A percentile compares a stretch with the other conserved stretches of the same genome.
Evolutionary conservation across 1,140 invertebrate genomes (phyloP).

Genomic region (Solenopsis fugax): DNA sequence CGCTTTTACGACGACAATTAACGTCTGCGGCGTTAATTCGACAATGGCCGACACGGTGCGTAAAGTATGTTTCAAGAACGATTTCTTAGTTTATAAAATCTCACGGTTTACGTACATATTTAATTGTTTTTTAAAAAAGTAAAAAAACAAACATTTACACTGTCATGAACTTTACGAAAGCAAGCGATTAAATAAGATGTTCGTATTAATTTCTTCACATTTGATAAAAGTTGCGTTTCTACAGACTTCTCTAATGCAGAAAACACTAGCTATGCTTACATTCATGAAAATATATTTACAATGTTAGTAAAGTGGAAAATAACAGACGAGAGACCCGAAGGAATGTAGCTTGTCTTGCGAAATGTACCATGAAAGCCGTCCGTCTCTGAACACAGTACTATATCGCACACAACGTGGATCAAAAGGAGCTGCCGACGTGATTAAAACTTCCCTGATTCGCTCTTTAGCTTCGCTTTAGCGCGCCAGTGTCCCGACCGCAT

Average conservation of each 20-base stretch:
- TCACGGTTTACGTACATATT: neutral
- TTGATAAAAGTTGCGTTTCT: neutral
- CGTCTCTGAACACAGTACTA: neutral
- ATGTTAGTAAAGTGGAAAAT: neutral
- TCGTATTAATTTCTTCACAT: neutral
- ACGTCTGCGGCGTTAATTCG: slow-evolving; percentile 58
- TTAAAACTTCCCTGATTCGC: slow-evolving; percentile 49
- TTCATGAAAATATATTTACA: slow-evolving; percentile 9
- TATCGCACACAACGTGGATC: neutral
- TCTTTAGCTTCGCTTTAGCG: slow-evolving; percentile 44
- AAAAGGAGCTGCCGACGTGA: slow-evolving; percentile 39
- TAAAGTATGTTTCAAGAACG: neutral
- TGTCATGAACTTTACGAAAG: neutral
- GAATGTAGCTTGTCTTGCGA: slow-evolving; percentile 22
- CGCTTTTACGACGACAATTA: slow-evolving; percentile 60
- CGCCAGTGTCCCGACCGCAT: slow-evolving; percentile 1
- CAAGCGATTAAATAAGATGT: neutral
- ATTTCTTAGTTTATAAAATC: neutral
- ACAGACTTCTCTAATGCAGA: neutral
- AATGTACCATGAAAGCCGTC: neutral
- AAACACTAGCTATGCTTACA: neutral
- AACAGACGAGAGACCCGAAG: neutral
- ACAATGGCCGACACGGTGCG: neutral
- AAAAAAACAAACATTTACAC: neutral
- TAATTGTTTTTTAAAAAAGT: slow-evolving; percentile 23